phyloP scores from a whole-genome alignment of 53 echinoderm and acorn worm species.

The Echinometra lucunter region DNA sequence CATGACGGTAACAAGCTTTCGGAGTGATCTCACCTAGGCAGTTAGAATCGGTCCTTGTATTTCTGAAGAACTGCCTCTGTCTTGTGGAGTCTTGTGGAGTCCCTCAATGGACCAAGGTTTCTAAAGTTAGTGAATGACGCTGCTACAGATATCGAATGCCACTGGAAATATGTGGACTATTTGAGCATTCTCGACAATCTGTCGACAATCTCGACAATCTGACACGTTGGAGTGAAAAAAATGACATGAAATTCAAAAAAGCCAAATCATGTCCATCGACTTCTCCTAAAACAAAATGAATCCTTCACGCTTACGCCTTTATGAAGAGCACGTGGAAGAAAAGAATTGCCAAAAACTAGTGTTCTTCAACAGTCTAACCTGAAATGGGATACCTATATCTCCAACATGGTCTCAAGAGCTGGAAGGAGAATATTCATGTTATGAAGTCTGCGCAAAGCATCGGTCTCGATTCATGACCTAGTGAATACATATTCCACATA shows the following conservation, averaged over 20 bases:
- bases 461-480: background rate
- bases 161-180: too few species aligned
- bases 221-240: background rate
- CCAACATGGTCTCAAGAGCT: background rate
- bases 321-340: background rate
- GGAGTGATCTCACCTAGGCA: background rate
- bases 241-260: background rate
- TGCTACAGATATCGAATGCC: too few species aligned
- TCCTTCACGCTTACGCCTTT: background rate
- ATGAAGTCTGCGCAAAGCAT: background rate
- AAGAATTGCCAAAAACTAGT: background rate
- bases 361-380: background rate
- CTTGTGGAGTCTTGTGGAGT: background rate
- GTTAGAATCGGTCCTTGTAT: background rate
- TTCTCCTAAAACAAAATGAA: background rate
- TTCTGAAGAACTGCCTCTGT: background rate
- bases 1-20: background rate
- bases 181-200: too few species aligned
- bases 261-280: background rate
- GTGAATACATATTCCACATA: too few species aligned
- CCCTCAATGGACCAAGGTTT: too few species aligned
- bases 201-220: background rate
- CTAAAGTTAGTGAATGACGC: too few species aligned
- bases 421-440: background rate
- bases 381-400: background rate